These are phyloP conservation scores for Trichoplax adhaerens DNA, from an alignment of 37 sponge, comb jelly and placozoan species.

Conservation along the genomic window DNA sequence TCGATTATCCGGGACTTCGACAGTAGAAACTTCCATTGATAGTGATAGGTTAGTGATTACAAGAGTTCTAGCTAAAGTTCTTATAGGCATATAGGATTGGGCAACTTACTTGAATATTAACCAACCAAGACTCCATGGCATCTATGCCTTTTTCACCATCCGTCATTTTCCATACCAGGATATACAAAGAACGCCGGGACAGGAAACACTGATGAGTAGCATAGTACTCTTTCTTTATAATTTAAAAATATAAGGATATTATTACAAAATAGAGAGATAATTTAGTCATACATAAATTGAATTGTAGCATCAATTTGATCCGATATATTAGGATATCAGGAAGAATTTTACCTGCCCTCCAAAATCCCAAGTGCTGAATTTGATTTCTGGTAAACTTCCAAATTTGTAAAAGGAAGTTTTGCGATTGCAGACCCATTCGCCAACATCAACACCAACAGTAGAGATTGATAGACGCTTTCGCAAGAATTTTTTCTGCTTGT, in stretches of 20 bases:
- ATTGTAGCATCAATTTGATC: too few species aligned
- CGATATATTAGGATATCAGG: too few species aligned
- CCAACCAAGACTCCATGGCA: constrained; percentile 50
- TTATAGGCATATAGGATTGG: background rate
- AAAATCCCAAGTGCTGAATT: constrained; percentile 87
- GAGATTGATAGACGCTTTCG: constrained; percentile 31
- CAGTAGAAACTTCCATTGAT: background rate
- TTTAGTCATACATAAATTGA: background rate
- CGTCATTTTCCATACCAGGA: constrained; percentile 48
- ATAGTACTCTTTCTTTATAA: constrained; percentile 55
- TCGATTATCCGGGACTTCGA: background rate
- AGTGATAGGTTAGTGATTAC: background rate
- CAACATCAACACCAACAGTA: constrained; percentile 74
- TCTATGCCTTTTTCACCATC: constrained; percentile 46
- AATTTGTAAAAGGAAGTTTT: background rate
- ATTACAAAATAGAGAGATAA: background rate
- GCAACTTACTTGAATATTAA: constrained; percentile 61
- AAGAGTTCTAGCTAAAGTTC: background rate
- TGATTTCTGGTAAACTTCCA: constrained; percentile 32
- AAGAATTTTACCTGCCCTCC: constrained; percentile 52
- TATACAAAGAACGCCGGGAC: constrained; percentile 48
- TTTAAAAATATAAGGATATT: too few species aligned
- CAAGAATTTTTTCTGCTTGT: background rate
- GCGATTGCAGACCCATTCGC: constrained; percentile 60
- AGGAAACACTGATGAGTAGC: constrained; percentile 84